phyloP scores from a whole-genome alignment of 1,140 invertebrate genomes.

The Drosophila obscura region DNA sequence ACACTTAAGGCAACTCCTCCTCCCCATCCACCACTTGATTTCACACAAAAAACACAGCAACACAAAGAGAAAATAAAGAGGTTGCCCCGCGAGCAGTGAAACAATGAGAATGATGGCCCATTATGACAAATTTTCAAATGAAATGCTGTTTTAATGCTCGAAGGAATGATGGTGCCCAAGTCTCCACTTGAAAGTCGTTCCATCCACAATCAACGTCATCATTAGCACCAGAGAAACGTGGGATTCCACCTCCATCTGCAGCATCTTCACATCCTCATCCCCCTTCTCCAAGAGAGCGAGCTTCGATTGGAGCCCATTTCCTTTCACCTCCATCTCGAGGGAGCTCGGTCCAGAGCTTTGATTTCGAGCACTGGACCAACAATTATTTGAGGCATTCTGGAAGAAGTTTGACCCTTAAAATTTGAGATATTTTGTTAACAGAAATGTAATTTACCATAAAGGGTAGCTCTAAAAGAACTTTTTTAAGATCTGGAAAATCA shows the following conservation, averaged over 20 bases:
- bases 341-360: not conserved
- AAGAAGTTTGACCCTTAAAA: conserved; percentile 23
- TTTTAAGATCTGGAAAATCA: no score
- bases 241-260: not conserved
- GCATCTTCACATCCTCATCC: not conserved
- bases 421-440: conserved; percentile 18
- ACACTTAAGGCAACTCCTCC: conserved; percentile 39
- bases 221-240: conserved; percentile 63
- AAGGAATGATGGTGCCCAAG: conserved; percentile 14
- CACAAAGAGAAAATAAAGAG: conserved; percentile 5
- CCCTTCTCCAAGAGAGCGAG: not conserved
- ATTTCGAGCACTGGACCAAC: conserved; percentile 15
- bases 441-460: not conserved
- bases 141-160: conserved; percentile 54
- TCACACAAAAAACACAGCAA: conserved; percentile 20
- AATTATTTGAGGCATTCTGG: conserved; percentile 22
- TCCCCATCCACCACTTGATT: conserved; percentile 28
- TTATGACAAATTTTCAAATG: conserved; percentile 78
- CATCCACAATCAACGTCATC: conserved; percentile 56
- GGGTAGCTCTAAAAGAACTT: not conserved
- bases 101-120: conserved; percentile 67
- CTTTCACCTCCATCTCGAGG: no score
- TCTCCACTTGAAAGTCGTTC: conserved; percentile 48
- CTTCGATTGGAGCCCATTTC: no score
- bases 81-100: conserved; percentile 8